These are phyloP conservation scores for Tinamus guttatus DNA, from an alignment of 2,113 vertebrate genomes.

Conservation along the genomic window DNA sequence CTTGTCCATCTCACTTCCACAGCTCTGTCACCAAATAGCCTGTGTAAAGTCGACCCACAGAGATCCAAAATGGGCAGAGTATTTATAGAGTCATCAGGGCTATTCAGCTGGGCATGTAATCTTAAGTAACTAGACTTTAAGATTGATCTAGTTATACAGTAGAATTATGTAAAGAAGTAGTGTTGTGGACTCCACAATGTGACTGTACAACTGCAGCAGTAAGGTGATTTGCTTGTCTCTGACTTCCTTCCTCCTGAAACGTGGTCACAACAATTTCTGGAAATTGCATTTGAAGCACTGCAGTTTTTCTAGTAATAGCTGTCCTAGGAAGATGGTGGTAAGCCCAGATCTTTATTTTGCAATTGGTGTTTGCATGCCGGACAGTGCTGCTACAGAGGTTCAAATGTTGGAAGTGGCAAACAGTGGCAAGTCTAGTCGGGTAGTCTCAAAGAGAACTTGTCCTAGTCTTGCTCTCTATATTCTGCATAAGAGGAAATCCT, in stretches of 20 bases:
- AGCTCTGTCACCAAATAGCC: not conserved
- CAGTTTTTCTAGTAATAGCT: not conserved
- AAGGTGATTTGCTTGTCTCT: not conserved
- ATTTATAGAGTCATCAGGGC: not conserved
- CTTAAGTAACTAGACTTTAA: not conserved
- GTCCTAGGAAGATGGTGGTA: not conserved
- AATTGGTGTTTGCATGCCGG: accelerated
- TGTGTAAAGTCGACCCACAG: not conserved
- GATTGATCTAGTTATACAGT: not conserved
- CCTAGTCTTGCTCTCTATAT: not conserved
- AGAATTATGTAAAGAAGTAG: not conserved
- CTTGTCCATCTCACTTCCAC: not conserved
- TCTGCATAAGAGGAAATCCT: not conserved
- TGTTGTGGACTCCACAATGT: not conserved
- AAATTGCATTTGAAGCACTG: not conserved
- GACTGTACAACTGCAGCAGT: not conserved
- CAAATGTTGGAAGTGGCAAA: not conserved
- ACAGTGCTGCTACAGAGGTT: not conserved
- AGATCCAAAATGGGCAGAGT: not conserved
- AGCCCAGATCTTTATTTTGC: not conserved
- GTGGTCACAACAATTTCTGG: not conserved
- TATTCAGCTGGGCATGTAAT: not conserved
- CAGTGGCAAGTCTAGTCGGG: not conserved
- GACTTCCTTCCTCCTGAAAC: not conserved
- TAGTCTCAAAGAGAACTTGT: not conserved